Evolutionary conservation across 2,888 invertebrate species (phyloP), one percentile per base, ranked within the genome.

Genomic region (Syritta pipiens): DNA sequence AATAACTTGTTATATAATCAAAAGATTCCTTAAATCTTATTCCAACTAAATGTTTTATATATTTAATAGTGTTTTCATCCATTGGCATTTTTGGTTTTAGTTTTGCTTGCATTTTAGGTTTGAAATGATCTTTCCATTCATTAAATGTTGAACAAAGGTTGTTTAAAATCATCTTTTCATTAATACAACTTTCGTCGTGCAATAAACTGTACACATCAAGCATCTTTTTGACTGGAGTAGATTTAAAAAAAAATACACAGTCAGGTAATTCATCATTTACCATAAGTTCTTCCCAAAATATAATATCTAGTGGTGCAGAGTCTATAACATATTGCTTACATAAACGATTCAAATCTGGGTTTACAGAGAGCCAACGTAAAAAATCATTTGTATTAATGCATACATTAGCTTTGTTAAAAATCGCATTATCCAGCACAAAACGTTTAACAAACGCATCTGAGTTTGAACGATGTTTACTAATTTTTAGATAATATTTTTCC

Each of bases 291-390:
- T 84, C 85, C 89, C 93, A 90, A 83, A 90, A 87, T 75, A 90
- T 89, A 9, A 89, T 75, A 81, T 91, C 89, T 17, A 90, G 84
- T 19, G 90, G 89, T 85, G 92, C 90, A 0, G 90, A 92, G 84
- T 93, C 93, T 57, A 93, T 87, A 76, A 93, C 90, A 90, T 91
- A 93, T 82, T 91, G 91, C 14, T 90, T 90, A 84, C 90, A 90
- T 5, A 3, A 3, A n/a, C 19, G 28, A 4, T 49, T 10, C 0
- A 5, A 1, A 28, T 59, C 6, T 4, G 42, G 0, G 14, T 28
- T 49, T 3, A 17, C 17, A 26, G 40, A 0, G 6, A 49, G 19
- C 74, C 74, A 79, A 1, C 28, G 6, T 9, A 79, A 26, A 40
- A 74, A 79, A 2, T 48, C 28, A 2, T 7, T 2, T 0, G 65